phyloP scores from a whole-genome alignment of 2,113 vertebrate genomes.

The Boleophthalmus pectinirostris region DNA sequence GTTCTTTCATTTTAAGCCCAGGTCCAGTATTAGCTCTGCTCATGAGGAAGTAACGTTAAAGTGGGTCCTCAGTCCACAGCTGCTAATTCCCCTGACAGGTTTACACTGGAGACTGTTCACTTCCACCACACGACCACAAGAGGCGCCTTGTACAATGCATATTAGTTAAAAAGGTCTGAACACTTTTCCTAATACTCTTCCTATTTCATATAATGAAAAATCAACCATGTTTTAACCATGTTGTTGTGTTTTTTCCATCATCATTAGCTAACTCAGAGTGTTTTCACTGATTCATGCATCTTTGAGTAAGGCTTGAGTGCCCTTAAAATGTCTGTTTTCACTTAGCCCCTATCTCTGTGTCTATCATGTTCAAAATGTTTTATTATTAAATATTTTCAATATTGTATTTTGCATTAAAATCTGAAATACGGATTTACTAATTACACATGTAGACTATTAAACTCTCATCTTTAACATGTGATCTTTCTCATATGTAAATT shows the following conservation, averaged over 20 bases:
- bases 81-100: not conserved
- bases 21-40: conserved; percentile 24
- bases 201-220: too few relatives aligned
- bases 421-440: too few relatives aligned
- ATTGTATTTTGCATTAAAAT: not conserved
- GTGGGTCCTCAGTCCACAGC: conserved; percentile 18
- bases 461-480: too few relatives aligned
- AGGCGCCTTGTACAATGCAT: not conserved
- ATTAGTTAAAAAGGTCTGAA: not conserved
- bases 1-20: not conserved
- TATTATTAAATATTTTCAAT: not conserved
- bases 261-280: too few relatives aligned
- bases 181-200: too few relatives aligned
- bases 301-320: too few relatives aligned
- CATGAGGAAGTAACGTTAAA: not conserved
- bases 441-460: too few relatives aligned
- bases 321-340: not conserved
- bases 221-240: too few relatives aligned
- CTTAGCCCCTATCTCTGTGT: too few relatives aligned
- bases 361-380: not conserved
- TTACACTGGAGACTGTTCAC: not conserved
- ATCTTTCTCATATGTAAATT: too few relatives aligned
- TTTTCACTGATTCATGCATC: too few relatives aligned
- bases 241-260: too few relatives aligned
- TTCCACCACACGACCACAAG: not conserved